Evolutionary conservation across 2,888 invertebrate species (phyloP), one percentile per base, ranked within the genome.

Genomic region (Xanthostigma xanthostigma): DNA sequence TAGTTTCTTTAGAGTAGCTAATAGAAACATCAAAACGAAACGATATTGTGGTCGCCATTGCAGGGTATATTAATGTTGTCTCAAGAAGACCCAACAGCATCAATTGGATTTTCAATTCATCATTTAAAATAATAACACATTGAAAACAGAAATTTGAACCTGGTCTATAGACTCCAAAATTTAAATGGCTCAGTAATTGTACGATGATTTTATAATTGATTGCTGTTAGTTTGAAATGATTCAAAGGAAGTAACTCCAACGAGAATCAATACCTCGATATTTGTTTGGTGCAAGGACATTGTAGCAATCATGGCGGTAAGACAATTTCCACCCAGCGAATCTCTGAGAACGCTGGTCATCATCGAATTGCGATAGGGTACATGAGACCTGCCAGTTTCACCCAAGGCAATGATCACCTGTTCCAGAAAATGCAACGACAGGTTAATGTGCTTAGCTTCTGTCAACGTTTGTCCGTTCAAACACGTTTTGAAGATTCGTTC

Each of bases 271-370:
- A 59, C 68, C 56, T 62, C 59, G 9, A 67, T 50, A 55, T 66
- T 67, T 3, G 51, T 53, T 11, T 52, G 49, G 8, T 62, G 61
- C 9, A 64, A 49, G 27, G 66, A 65, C 40, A 72, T 53, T 4
- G 67, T 73, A n/a, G 73, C 72, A 47, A 74, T 58, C 72, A 75
- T 73, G 3, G 66, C 67, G 3, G 74, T 74, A 46, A 72, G 57
- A 49, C 72, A 74, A 59, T 75, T 74, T 41, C 74, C 73, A 34
- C 70, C 70, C 12, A 75, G 58, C 6, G 74, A 74, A 57, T 74
- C 74, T 40, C 69, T 63, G 33, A 75, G 59, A 49, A 74, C 63
- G 41, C 70, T 67, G 2, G 74, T 75, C 59, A 75, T 64, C 57
- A 72, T 61, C 34, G 73, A 74, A 61, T 75, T 75, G 55, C 74